Conservation (phyloP, 1,140 invertebrate genomes). For the Pissodes strobi region DNA sequence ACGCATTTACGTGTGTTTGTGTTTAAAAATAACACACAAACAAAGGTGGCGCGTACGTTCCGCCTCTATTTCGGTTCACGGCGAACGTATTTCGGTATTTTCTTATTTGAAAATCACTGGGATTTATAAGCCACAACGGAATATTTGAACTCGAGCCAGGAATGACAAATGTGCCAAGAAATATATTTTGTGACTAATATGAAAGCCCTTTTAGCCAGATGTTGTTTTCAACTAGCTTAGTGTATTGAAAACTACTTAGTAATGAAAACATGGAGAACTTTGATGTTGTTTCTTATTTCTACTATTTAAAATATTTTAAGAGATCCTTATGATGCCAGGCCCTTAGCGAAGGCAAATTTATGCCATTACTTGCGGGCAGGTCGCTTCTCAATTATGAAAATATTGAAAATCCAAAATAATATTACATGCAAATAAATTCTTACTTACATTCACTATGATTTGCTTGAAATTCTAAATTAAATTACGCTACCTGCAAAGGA, state of each 20-base stretch:
- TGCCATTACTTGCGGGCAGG: too few species aligned
- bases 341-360: too few species aligned
- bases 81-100: slow-evolving; percentile 1
- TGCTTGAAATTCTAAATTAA: too few species aligned
- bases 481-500: too few species aligned
- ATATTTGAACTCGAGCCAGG: slow-evolving; percentile 2
- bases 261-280: too few species aligned
- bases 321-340: too few species aligned
- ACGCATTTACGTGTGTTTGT: background rate
- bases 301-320: too few species aligned
- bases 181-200: background rate
- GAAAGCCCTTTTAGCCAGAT: slow-evolving; percentile 6
- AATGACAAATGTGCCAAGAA: background rate
- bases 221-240: background rate
- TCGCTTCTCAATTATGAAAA: too few species aligned
- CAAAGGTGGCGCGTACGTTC: background rate
- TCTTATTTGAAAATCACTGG: background rate
- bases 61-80: background rate
- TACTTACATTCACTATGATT: too few species aligned
- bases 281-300: too few species aligned
- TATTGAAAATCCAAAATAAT: too few species aligned
- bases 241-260: background rate
- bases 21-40: slow-evolving; percentile 3
- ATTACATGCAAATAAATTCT: too few species aligned
- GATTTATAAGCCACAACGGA: background rate